Evolutionary conservation across 2,888 invertebrate genomes (phyloP).

Genomic region (Colletes collaris): DNA sequence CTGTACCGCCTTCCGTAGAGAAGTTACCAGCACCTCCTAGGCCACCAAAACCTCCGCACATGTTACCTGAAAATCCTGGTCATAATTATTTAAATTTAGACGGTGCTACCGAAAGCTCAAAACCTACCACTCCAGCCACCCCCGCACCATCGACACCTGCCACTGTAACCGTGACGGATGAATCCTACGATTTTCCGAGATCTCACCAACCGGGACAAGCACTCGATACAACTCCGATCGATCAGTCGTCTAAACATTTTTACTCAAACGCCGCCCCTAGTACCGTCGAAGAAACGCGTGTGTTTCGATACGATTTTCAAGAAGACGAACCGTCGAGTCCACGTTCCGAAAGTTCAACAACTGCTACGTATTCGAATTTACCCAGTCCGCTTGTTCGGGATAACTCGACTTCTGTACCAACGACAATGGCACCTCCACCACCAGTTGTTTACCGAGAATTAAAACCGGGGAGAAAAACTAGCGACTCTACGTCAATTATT

Average conservation of each 20-base stretch:
- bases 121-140: constrained; percentile 80
- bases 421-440: constrained; percentile 84
- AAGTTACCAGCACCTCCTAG: constrained; percentile 87
- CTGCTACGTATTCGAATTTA: constrained; percentile 85
- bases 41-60: constrained; percentile 89
- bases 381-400: constrained; percentile 83
- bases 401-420: constrained; percentile 80
- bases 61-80: constrained; percentile 82
- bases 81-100: constrained; percentile 84
- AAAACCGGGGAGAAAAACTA: constrained; percentile 84
- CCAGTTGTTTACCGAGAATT: constrained; percentile 86
- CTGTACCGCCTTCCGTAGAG: constrained; percentile 72
- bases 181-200: constrained; percentile 89
- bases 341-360: constrained; percentile 84
- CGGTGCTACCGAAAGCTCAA: constrained; percentile 79
- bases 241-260: constrained; percentile 83
- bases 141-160: constrained; percentile 77
- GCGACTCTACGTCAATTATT: constrained; percentile 78
- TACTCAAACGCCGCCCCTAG: constrained; percentile 87
- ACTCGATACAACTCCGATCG: constrained; percentile 70
- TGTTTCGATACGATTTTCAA: constrained; percentile 86
- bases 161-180: constrained; percentile 82
- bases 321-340: constrained; percentile 83
- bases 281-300: constrained; percentile 81
- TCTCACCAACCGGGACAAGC: constrained; percentile 85